Evolutionary conservation across 2,888 invertebrate species (phyloP).

Genomic region (Noctua pronuba): DNA sequence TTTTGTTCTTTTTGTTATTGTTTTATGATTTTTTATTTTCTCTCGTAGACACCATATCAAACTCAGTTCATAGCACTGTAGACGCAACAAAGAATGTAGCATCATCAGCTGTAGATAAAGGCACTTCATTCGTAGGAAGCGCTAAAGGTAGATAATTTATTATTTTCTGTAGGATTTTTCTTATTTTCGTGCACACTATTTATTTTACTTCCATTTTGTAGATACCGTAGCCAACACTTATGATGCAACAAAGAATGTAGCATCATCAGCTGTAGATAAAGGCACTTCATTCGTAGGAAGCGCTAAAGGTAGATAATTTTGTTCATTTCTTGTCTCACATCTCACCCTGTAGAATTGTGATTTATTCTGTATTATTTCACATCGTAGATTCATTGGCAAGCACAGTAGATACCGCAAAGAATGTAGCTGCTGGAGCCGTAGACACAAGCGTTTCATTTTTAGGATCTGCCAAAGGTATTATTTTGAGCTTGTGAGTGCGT

Average conservation of each 20-base stretch:
- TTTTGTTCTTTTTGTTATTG: constrained; percentile 4
- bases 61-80: constrained; percentile 75
- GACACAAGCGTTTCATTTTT: constrained; percentile 76
- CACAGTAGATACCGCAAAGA: constrained; percentile 78
- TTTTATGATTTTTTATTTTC: background rate
- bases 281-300: too few relatives aligned
- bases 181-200: background rate
- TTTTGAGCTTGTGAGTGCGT: constrained; percentile 23
- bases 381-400: constrained; percentile 76
- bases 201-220: constrained; percentile 68
- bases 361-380: constrained; percentile 44
- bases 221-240: constrained; percentile 77
- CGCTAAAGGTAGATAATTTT: constrained; percentile 72
- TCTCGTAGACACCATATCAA: constrained; percentile 67
- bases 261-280: constrained; percentile 72
- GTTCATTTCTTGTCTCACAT: background rate
- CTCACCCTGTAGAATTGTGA: constrained; percentile 22
- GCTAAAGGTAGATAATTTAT: constrained; percentile 74
- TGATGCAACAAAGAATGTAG: constrained; percentile 65
- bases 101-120: constrained; percentile 76
- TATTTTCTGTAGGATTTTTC: background rate
- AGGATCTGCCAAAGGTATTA: constrained; percentile 77
- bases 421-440: constrained; percentile 71
- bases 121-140: constrained; percentile 71
- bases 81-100: constrained; percentile 80